phyloP scores from a whole-genome alignment of 2,113 vertebrate species.

The Atherinomorus stipes region DNA sequence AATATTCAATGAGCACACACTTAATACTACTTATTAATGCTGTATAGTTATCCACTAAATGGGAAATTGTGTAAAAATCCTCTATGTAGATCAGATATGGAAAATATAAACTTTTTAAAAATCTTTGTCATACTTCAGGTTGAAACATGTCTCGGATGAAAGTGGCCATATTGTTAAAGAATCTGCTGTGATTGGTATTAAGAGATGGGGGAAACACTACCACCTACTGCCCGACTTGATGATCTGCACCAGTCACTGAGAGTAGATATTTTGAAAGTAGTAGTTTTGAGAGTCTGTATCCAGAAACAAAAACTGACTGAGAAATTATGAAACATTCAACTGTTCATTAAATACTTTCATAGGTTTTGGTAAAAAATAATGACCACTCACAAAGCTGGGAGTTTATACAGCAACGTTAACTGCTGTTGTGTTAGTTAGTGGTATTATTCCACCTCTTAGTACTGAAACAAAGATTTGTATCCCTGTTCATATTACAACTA shows the following conservation, averaged over 20 bases:
- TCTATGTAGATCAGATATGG: not conserved
- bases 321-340: not conserved
- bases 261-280: not conserved
- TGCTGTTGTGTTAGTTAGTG: not conserved
- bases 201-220: slow-evolving; percentile 47
- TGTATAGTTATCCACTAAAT: not conserved
- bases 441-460: not conserved
- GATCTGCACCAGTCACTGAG: not conserved
- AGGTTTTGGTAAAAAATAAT: not conserved
- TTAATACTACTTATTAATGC: not conserved
- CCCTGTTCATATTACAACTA: not conserved
- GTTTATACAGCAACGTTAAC: not conserved
- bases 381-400: not conserved
- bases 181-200: not conserved
- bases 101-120: not conserved
- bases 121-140: not conserved
- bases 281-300: not conserved
- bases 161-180: not conserved
- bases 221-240: slow-evolving; percentile 55
- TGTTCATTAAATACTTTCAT: not conserved
- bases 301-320: not conserved
- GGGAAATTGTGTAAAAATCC: too few relatives aligned
- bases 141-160: not conserved
- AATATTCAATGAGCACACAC: not conserved
- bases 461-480: not conserved